Base-by-base conservation (phyloP, 2,797 vertebrate genomes). In the Gobionotothen gibberifrons region DNA sequence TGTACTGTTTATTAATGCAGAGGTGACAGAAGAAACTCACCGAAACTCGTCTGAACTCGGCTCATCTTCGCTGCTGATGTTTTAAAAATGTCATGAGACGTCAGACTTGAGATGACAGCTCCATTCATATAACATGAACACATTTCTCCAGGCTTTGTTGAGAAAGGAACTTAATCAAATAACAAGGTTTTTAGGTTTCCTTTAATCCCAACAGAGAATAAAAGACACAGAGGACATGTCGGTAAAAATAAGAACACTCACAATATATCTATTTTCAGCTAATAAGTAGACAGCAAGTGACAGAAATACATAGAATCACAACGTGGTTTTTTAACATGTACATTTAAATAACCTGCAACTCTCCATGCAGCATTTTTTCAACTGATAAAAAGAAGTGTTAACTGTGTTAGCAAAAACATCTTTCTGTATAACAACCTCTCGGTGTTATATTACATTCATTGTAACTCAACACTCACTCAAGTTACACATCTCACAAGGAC, bases 401-500 rank as follows among this genome's bases (percentile, higher is more conserved):
- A 42, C 69, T 15, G 60, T 75, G 78, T 80, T 80, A 82, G 70
- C 57, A 81, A 71, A 69, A 78, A 74, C 54, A 39, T 54, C 21
- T 9, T 42, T 60, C 44, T 62, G 68, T 40, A 36, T 43, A 78
- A 75, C 71, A 71, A 66, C 64, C 29, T 60, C 29, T 60, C 17
- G 22, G 79, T 74, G 82, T 81, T 81, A 78, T 67, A 47, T 80
- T 88, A 90, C 89, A 90, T 90, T 89, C 87, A 15, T 76, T 82
- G 79, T 70, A 83, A 80, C 83, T 82, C 56, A 76, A 79, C 57
- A 86, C 56, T 69, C 58, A 69, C 19, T 6, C 54, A 74, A 82
- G 84, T 87, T 76, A 80, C 83, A 87, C 43, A 9, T 74, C 76
- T 68, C 84, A 86, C 90, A 94, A 93, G 91, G 91, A 92, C 92